Base-by-base conservation (phyloP, 2,888 invertebrate species). In the Andricus curvator region DNA sequence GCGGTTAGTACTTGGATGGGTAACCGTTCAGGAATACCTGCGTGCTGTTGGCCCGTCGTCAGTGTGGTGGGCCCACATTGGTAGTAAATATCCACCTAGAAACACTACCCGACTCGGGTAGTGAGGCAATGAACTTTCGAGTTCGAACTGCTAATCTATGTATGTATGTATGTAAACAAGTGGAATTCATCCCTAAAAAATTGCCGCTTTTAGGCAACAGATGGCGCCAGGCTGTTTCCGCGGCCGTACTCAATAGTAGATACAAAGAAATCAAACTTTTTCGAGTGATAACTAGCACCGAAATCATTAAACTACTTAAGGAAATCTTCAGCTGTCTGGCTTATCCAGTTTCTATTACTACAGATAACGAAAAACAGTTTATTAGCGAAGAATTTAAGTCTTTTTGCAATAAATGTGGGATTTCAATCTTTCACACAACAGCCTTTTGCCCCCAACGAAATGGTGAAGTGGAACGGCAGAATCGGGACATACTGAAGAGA, bases 381-480 rank as follows among this genome's bases (percentile, higher is more conserved):
- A 74, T 9, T 9, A 37, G 78, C 8, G 81, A 56, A 17, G 78
- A 81, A n/a, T 74, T 78, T n/a, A n/a, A 64, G 4, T 20, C 22
- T n/a, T 80, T 78, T 48, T 25, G 65, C 37, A 62, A 74, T 4
- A 65, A 25, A 8, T 74, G 51, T 68, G 44, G 68, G 1, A 25
- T 68, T 44, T n/a, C 29, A 60, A 77, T 86, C 17, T 66, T 56
- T 25, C 78, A 85, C 80, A 81, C 84, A 25, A 84, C 84, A 13
- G 86, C 87, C 9, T 85, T 84, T 65, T 88, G 87, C 85, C 86
- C 86, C 13, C 86, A 86, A 77, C 84, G 84, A 60, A 87, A 88
- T 62, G 86, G 86, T 4, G 86, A 88, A 77, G 85, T 88, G n/a
- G 86, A 89, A 74, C 62, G 88, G 41, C 85, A 90, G 86, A 89